Base-by-base conservation (phyloP, 37 sponge, comb jelly and placozoan species). In the Mnemiopsis leidyi region DNA sequence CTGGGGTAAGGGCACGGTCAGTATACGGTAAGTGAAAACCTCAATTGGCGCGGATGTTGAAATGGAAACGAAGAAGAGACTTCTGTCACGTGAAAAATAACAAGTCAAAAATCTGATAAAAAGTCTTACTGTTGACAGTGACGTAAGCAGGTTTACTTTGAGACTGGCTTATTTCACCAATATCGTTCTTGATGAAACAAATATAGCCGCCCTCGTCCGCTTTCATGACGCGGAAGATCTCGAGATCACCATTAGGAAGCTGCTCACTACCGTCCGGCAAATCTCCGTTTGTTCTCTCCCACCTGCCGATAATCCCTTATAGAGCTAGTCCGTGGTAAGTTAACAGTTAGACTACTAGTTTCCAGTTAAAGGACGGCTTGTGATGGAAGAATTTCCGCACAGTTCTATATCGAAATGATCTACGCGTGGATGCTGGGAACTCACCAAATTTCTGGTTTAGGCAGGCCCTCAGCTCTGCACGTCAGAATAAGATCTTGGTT, bases 221-320 rank as follows among this genome's bases (percentile, higher is more conserved):
- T 61, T 85, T 85, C 61, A 28, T 38, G 3, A 85, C 90, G 0
- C 90, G 39, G 32, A 85, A 32, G 2, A 85, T 85, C 61, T 33
- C n/a, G 7, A 85, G 90, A 9, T 28, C 90, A 9, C 90, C 90
- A 39, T 39, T 33, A 0, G 90, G 29, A 7, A 85, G 90, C 29
- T 40, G 61, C 48, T 85, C 38, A 40, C 90, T 85, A 2, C 90
- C 90, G 26, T 85, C 90, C 3, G 90, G 90, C 3, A 85, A 26
- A 0, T 85, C 61, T 25, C 90, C 90, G 61, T 85, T 85, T 23
- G 90, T 40, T 28, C 90, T n/a, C 61, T 85, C 90, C 90, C 90
- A 85, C 82, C 82, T 79, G 34, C 1, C n/a, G n/a, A n/a, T n/a
- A n/a, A n/a, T n/a, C n/a, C n/a, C n/a, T n/a, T n/a, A n/a, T n/a